A percentile compares a stretch with the other conserved stretches of the same genome.
These are phyloP conservation scores for Caenorhabditis wallacei DNA, from an alignment of 2,888 invertebrate species.

Conservation along the genomic window DNA sequence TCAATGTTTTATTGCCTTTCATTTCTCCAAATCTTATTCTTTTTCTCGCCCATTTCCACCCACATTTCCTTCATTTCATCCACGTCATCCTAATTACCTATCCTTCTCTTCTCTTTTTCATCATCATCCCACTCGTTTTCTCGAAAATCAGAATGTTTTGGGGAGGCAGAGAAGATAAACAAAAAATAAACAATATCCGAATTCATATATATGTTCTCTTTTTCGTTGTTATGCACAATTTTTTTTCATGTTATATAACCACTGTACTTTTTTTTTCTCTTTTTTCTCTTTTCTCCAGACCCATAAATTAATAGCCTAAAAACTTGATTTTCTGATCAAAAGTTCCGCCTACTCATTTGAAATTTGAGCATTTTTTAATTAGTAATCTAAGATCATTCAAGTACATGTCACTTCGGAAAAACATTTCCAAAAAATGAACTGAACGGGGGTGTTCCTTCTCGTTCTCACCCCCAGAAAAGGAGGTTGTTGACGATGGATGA, in stretches of 20 bases:
- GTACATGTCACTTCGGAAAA: neutral
- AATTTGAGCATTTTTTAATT: neutral
- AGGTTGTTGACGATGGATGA: conserved; percentile 21
- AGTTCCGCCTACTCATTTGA: conserved; percentile 10
- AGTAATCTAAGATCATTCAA: neutral
- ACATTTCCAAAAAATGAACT: conserved; percentile 5
- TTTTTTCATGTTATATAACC: neutral
- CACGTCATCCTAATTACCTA: conserved; percentile 33
- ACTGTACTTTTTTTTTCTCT: conserved; percentile 1
- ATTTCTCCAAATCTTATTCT: neutral
- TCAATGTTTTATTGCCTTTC: conserved; percentile 39
- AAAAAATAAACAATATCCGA: too few species aligned
- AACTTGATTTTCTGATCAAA: conserved; percentile 19
- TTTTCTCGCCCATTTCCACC: conserved; percentile 12
- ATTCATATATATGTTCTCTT: neutral
- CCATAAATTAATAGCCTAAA: conserved; percentile 11
- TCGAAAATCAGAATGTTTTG: neutral
- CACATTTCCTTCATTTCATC: conserved; percentile 17
- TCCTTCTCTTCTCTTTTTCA: neutral
- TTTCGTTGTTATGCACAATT: conserved; percentile 15
- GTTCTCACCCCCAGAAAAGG: too few species aligned
- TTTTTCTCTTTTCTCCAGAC: conserved; percentile 1
- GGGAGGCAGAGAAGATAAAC: neutral
- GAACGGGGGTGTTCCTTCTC: too few species aligned
- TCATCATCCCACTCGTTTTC: conserved; percentile 14